Evolutionary conservation across 2,797 vertebrate genomes (phyloP).

Genomic region (Adrianichthys oophorus): DNA sequence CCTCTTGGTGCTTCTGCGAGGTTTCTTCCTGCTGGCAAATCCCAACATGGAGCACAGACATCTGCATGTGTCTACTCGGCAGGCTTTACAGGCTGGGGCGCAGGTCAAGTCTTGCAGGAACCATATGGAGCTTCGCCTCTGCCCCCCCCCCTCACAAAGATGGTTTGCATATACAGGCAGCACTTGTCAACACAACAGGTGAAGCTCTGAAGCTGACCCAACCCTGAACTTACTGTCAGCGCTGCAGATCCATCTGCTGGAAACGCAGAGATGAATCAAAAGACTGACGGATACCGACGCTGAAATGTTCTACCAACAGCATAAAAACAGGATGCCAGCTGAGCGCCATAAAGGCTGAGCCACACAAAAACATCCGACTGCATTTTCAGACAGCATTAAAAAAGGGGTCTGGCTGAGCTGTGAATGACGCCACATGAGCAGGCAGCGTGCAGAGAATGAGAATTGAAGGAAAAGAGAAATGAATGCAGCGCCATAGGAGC

Average conservation of each 20-base stretch:
- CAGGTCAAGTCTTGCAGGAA: slow-evolving; percentile 67
- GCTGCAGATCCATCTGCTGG: slow-evolving; percentile 36
- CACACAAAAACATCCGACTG: slow-evolving; percentile 41
- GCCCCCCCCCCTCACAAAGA: slow-evolving; percentile 26
- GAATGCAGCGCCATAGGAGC: slow-evolving; percentile 6
- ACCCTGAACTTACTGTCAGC: slow-evolving; percentile 55
- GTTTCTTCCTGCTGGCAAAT: slow-evolving; percentile 53
- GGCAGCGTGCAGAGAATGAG: slow-evolving; percentile 3
- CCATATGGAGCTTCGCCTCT: slow-evolving; percentile 71
- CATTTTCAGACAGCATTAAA: slow-evolving; percentile 18
- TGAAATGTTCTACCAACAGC: slow-evolving; percentile 25
- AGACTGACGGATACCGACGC: slow-evolving; percentile 30
- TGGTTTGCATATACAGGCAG: slow-evolving; percentile 56
- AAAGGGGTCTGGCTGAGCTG: slow-evolving; percentile 51
- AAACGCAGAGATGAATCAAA: slow-evolving; percentile 27
- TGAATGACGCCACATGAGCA: slow-evolving; percentile 17
- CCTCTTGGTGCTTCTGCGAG: slow-evolving; percentile 63
- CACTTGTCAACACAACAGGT: slow-evolving; percentile 74
- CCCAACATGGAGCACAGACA: slow-evolving; percentile 23
- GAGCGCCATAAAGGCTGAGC: slow-evolving; percentile 18
- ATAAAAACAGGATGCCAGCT: not conserved
- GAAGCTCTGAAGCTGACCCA: slow-evolving; percentile 48
- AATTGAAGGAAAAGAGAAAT: slow-evolving; percentile 12
- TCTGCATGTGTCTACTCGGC: slow-evolving; percentile 3
- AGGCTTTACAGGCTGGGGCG: slow-evolving; percentile 27